Evolutionary conservation across 2,888 invertebrate species (phyloP), one percentile per base, ranked within the genome.

Genomic region (Microctonus brassicae): DNA sequence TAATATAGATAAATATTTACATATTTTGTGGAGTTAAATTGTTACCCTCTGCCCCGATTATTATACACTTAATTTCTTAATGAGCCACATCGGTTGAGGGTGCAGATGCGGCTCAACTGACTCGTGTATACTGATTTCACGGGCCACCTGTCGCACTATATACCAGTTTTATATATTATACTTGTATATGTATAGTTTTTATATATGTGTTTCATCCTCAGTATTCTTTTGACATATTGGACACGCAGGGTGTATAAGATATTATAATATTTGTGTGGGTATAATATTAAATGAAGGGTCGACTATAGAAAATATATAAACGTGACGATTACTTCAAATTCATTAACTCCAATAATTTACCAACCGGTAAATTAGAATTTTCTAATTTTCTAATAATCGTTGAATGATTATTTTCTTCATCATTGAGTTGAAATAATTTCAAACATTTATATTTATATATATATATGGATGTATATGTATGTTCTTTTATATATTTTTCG

Each of bases 71-170:
- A 80, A 81, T 83, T 80, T 79, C 74, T 70, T 82, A 84, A 84
- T 84, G 83, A 83, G 81, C 77, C 83, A 78, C 76, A 75, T 78
- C 83, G 79, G 70, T 68, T 61, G 76, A 74, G 75, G 77, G 77
- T 77, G 74, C 63, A 76, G 74, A 79, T 4, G 7, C 0, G 0
- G 6, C 20, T 17, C 6, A 79, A 70, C 57, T 64, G 78, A 81
- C 81, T 83, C 82, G 83, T 81, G 82, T n/a, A 82, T n/a, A 82
- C 80, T 80, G 86, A 87, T 87, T 86, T 87, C 86, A 87, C 86
- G 87, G 86, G 82, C 87, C 87, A 87, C 86, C 87, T 87, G 87
- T 86, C 86, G 86, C 85, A 77, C 78, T 79, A 58, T 79, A 58
- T 76, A 64, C 64, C 63, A 58, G 52, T 69, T 29, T 22, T 63